A percentile compares a stretch with the other conserved stretches of the same genome.
These are phyloP conservation scores for Drosophila sproati DNA, from an alignment of 1,140 invertebrate genomes.

Conservation along the genomic window DNA sequence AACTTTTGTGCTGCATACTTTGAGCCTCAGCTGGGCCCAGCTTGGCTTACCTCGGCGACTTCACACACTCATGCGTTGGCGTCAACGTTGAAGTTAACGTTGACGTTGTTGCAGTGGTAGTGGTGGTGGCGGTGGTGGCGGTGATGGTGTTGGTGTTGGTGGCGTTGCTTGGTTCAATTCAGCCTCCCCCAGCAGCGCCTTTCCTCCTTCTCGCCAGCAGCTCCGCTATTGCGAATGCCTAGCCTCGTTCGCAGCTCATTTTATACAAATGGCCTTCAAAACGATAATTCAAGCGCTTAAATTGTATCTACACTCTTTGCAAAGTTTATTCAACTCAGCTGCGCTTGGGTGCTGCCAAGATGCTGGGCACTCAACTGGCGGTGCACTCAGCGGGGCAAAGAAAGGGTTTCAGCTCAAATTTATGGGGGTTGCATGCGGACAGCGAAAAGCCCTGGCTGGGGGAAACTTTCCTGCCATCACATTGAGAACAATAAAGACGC, in stretches of 20 bases:
- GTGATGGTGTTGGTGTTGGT: not conserved
- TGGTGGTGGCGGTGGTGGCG: not conserved
- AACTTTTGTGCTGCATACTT: conserved; percentile 77
- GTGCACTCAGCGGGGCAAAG: not conserved
- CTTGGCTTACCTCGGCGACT: conserved; percentile 26
- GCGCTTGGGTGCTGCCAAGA: conserved; percentile 28
- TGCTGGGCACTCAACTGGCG: conserved; percentile 16
- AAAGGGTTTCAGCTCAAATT: conserved; percentile 22
- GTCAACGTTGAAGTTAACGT: conserved; percentile 30
- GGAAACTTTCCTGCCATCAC: not conserved
- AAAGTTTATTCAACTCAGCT: conserved; percentile 80
- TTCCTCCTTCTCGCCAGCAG: not conserved
- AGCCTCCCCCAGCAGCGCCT: conserved; percentile 5
- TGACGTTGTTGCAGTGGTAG: not conserved
- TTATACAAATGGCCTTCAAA: conserved; percentile 81
- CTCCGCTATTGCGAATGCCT: conserved; percentile 75
- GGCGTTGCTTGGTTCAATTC: conserved; percentile 13
- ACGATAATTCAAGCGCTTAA: conserved; percentile 81
- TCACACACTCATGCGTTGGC: conserved; percentile 62
- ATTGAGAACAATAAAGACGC: conserved; percentile 19
- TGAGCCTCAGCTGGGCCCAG: conserved; percentile 47
- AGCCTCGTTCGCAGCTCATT: conserved; percentile 76
- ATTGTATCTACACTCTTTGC: conserved; percentile 77
- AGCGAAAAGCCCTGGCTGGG: conserved; percentile 4
- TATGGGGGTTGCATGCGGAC: conserved; percentile 12